Base-by-base conservation (phyloP, 2,113 vertebrate species). In the Alligator sinensis region DNA sequence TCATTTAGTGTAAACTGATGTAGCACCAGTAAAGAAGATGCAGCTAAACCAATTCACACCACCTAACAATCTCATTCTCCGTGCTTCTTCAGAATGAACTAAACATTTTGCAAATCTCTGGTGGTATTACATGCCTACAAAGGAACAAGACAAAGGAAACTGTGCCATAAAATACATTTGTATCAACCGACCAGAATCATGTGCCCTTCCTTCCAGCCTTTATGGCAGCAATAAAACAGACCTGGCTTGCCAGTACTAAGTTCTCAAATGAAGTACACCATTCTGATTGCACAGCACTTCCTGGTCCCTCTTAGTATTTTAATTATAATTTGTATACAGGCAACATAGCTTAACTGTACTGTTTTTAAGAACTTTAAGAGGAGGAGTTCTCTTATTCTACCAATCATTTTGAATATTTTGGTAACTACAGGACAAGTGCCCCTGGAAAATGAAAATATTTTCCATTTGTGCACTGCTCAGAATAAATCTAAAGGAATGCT, bases 211-310 rank as follows among this genome's bases (percentile, higher is more conserved):
- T 64, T 0, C 0, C 0, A 24, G 59, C 57, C 61, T 90, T 93
- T 81, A 57, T 3, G 1, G 9, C 0, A 1, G 74, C 87, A 89
- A 38, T 38, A 79, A 83, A 80, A 3, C 58, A 27, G 68, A 8
- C 1, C 3, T 12, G 61, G 66, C 38, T n/a, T 6, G 2, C n/a
- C 58, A 1, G 0, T 11, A n/a, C 91, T 2, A 2, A 3, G 5
- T 6, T 2, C 60, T 21, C 18, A 0, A 1, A 3, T 55, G 70
- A 55, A 34, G 58, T 4, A 14, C 47, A 28, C 12, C 28, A 2
- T 38, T 55, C n/a, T n/a, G 4, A 9, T 57, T 55, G 59, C 47
- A 80, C 8, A 59, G 62, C 25, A 19, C 72, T 25, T 6, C 59
- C 86, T 61, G 72, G 18, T 70, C 74, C 1, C 30, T 5, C 1